phyloP scores from a whole-genome alignment of 1,140 invertebrate species.

The Camponotus pennsylvanicus region DNA sequence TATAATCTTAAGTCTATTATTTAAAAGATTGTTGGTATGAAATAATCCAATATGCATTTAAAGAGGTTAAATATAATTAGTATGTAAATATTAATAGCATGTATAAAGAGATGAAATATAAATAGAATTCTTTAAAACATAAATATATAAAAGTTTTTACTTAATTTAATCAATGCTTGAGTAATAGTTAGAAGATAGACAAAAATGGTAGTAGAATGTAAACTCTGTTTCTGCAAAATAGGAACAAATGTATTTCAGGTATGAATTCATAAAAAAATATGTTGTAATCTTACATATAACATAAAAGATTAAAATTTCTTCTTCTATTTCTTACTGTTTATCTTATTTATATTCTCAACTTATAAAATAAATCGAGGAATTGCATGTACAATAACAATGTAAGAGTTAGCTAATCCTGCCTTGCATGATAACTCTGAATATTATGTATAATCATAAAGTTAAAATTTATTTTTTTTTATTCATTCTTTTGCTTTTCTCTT shows the following conservation, averaged over 20 bases:
- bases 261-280: slow-evolving; percentile 33
- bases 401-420: neutral
- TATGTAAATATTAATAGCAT: too few relatives aligned
- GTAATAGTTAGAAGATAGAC: neutral
- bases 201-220: neutral
- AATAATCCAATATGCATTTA: too few relatives aligned
- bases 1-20: too few relatives aligned
- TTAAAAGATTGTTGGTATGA: too few relatives aligned
- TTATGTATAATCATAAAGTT: neutral
- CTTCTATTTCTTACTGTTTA: neutral
- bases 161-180: too few relatives aligned
- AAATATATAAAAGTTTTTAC: too few relatives aligned
- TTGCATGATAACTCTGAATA: neutral
- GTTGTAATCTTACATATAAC: neutral
- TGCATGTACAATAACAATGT: neutral
- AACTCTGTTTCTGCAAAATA: slow-evolving; percentile 16
- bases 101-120: too few relatives aligned
- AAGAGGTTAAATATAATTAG: too few relatives aligned
- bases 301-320: slow-evolving; percentile 27
- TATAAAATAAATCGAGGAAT: slow-evolving; percentile 39
- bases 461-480: neutral
- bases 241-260: slow-evolving; percentile 35
- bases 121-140: too few relatives aligned
- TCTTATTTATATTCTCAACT: neutral
- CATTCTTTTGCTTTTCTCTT: neutral